Evolutionary conservation across 1,140 invertebrate genomes (phyloP).

Genomic region (Dendroctonus valens): DNA sequence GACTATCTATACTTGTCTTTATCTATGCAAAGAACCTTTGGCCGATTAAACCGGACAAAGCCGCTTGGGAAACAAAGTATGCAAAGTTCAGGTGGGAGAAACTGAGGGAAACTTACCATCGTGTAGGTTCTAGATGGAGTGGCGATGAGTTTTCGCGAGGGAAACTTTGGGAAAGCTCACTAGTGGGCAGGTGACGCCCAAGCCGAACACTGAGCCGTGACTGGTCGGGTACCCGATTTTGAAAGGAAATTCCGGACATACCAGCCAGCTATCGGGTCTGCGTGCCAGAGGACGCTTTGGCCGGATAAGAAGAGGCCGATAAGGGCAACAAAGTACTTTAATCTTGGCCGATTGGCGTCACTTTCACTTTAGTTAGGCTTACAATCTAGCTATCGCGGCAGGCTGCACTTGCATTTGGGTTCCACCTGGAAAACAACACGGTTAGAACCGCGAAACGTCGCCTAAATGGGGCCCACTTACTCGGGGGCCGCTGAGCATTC

Average conservation of each 20-base stretch:
- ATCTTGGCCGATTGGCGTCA: not conserved
- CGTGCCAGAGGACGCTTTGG: not conserved
- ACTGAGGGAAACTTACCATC: no score
- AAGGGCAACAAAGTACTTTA: not conserved
- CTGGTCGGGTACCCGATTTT: not conserved
- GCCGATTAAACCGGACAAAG: no score
- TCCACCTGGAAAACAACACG: conserved; percentile 6
- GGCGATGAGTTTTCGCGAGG: no score
- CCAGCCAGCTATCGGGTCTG: not conserved
- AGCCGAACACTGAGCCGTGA: no score
- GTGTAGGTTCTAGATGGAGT: no score
- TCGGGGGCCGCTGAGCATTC: conserved; percentile 53
- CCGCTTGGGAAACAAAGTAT: no score
- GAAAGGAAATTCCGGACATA: not conserved
- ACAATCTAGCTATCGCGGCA: conserved; percentile 4
- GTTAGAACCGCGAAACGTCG: not conserved
- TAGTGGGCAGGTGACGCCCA: no score
- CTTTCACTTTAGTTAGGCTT: not conserved
- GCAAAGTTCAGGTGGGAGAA: no score
- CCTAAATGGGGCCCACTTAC: conserved; percentile 16
- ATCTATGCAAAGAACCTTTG: no score
- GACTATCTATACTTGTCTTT: no score
- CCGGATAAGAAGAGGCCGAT: not conserved
- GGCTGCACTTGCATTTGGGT: conserved; percentile 7
- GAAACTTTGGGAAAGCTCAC: no score